These are phyloP conservation scores for Peromyscus maniculatus DNA, from an alignment of 2,113 vertebrate genomes.

Conservation along the genomic window DNA sequence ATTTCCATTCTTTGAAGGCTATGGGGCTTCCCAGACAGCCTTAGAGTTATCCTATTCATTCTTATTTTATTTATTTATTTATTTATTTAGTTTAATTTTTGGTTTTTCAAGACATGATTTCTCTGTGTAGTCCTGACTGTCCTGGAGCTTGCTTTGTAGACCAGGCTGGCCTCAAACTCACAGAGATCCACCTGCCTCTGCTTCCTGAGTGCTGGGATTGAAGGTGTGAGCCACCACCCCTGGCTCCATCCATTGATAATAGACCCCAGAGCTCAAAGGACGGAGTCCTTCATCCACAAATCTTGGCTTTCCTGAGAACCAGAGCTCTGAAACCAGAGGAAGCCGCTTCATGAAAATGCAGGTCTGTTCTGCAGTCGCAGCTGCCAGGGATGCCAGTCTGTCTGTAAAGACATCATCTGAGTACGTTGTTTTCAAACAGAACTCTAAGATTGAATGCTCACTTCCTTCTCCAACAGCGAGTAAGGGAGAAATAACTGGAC, in stretches of 20 bases:
- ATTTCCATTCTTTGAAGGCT: constrained; percentile 37
- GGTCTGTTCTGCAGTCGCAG: background rate
- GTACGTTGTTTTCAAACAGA: background rate
- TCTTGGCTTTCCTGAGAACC: background rate
- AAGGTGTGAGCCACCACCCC: background rate
- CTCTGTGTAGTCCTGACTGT: background rate
- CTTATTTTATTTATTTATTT: background rate
- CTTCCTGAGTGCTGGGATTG: background rate
- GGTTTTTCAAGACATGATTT: background rate
- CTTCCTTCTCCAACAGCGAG: background rate
- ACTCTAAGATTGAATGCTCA: background rate
- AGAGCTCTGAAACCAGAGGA: background rate
- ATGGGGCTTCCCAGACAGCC: background rate
- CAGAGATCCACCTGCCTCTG: background rate
- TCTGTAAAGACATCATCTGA: background rate
- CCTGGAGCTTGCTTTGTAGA: background rate
- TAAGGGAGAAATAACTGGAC: background rate
- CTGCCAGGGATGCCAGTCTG: background rate
- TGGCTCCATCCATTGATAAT: background rate
- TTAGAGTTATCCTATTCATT: background rate
- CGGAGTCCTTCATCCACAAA: background rate
- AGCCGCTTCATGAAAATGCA: background rate
- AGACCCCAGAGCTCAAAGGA: background rate
- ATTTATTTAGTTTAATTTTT: background rate
- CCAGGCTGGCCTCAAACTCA: background rate